Conservation (phyloP, 2,888 invertebrate genomes). For the Drosophila prolongata region DNA sequence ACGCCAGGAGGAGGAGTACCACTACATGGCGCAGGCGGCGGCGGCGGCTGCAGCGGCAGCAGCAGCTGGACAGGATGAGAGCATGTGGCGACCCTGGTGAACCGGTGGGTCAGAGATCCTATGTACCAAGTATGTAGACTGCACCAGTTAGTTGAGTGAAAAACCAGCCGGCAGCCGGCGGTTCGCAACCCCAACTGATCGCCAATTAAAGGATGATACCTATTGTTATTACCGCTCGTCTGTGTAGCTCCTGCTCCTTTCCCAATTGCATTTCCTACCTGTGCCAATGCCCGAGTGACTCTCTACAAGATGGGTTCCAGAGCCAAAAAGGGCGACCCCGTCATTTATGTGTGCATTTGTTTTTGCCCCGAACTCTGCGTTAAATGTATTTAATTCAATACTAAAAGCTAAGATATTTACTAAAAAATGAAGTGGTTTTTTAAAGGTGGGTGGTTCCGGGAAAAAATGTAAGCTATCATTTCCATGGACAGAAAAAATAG, state of each 20-base stretch:
- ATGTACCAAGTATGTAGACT: constrained; percentile 72
- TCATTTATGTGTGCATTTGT: constrained; percentile 43
- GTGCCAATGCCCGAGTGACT: constrained; percentile 80
- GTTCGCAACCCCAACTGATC: constrained; percentile 8
- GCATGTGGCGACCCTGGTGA: constrained; percentile 86
- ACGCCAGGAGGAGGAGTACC: constrained; percentile 68
- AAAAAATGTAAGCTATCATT: not conserved
- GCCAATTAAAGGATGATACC: constrained; percentile 19
- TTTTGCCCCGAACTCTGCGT: constrained; percentile 49
- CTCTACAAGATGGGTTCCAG: constrained; percentile 43
- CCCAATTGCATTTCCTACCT: constrained; percentile 71
- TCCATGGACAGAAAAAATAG: no score
- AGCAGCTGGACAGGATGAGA: constrained; percentile 82
- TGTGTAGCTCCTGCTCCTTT: constrained; percentile 40
- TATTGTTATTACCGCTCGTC: constrained; percentile 56
- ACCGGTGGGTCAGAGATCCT: constrained; percentile 51
- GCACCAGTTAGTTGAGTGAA: constrained; percentile 54
- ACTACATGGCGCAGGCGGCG: constrained; percentile 44
- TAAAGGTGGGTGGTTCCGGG: not conserved
- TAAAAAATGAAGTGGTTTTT: constrained; percentile 3
- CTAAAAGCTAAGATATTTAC: constrained; percentile 32
- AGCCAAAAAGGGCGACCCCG: constrained; percentile 20
- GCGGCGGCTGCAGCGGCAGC: constrained; percentile 42
- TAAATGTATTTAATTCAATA: constrained; percentile 74
- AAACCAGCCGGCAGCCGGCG: constrained; percentile 36